These are phyloP conservation scores for Punctoribates punctum DNA, from an alignment of 2,888 invertebrate species.

Conservation along the genomic window DNA sequence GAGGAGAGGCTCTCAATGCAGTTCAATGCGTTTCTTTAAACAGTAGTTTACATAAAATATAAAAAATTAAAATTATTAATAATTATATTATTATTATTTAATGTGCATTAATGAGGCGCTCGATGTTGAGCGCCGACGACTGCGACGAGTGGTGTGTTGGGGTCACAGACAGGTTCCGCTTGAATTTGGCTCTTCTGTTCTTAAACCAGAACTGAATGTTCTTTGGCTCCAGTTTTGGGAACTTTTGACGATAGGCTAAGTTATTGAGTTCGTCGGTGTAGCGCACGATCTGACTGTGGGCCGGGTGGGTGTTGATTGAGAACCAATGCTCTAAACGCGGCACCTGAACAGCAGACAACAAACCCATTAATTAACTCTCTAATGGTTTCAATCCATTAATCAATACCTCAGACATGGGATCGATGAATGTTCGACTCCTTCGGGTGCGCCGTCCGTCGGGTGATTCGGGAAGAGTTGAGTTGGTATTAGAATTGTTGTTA, in stretches of 20 bases:
- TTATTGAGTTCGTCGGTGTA: conserved; percentile 53
- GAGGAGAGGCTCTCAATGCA: conserved; percentile 27
- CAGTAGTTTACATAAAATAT: background rate
- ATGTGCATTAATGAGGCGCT: conserved; percentile 43
- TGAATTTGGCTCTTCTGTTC: conserved; percentile 96
- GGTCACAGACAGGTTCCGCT: conserved; percentile 59
- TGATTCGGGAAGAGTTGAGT: conserved; percentile 41
- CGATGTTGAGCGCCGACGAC: conserved; percentile 43
- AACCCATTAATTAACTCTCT: too few species aligned
- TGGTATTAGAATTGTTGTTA: conserved; percentile 11
- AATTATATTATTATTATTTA: conserved; percentile 30
- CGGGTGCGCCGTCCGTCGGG: conserved; percentile 43
- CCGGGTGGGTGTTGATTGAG: conserved; percentile 50
- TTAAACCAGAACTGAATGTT: conserved; percentile 99
- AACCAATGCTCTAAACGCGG: conserved; percentile 53
- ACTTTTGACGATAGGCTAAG: conserved; percentile 64
- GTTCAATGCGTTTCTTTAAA: conserved; percentile 6
- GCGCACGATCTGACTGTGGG: conserved; percentile 50
- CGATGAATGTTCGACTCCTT: conserved; percentile 96
- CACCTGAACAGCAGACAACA: conserved; percentile 50
- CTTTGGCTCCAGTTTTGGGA: conserved; percentile 96
- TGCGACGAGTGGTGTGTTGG: conserved; percentile 16
- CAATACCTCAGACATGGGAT: conserved; percentile 86
- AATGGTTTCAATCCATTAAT: conserved; percentile 49
- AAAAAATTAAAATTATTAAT: conserved; percentile 20